Conservation (phyloP, 53 echinoderm and acorn worm genomes). For the Temnopleurus reevesii region DNA sequence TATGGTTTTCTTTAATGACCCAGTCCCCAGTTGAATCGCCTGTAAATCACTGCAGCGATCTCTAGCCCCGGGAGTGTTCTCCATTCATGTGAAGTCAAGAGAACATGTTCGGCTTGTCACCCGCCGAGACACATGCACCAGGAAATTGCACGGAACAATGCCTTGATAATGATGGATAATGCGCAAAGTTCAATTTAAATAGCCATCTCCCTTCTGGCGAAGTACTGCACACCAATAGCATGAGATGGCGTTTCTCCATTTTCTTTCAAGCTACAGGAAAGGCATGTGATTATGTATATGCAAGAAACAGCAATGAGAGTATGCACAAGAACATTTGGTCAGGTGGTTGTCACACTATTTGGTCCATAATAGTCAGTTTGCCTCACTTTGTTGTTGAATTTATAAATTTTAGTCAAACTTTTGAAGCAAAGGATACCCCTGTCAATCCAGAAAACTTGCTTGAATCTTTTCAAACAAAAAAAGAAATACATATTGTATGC, state of each 20-base stretch:
- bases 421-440: no score
- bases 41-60: background rate
- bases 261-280: no score
- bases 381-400: no score
- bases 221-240: background rate
- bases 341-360: background rate
- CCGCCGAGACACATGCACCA: background rate
- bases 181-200: conserved; percentile 21
- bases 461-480: no score
- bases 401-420: no score
- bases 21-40: background rate
- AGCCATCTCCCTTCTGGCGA: background rate
- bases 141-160: conserved; percentile 28
- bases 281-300: no score
- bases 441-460: no score
- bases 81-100: conserved; percentile 9
- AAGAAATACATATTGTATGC: no score
- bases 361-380: background rate
- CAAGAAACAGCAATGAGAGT: background rate
- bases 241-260: background rate
- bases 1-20: conserved; percentile 8
- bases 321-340: background rate
- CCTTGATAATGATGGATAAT: conserved; percentile 37
- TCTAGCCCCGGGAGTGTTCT: background rate
- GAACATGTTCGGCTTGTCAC: conserved; percentile 27